A percentile compares a stretch with the other conserved stretches of the same genome.
Evolutionary conservation across 2,888 invertebrate genomes (phyloP).

Genomic region (Megaustenia siamemsis): DNA sequence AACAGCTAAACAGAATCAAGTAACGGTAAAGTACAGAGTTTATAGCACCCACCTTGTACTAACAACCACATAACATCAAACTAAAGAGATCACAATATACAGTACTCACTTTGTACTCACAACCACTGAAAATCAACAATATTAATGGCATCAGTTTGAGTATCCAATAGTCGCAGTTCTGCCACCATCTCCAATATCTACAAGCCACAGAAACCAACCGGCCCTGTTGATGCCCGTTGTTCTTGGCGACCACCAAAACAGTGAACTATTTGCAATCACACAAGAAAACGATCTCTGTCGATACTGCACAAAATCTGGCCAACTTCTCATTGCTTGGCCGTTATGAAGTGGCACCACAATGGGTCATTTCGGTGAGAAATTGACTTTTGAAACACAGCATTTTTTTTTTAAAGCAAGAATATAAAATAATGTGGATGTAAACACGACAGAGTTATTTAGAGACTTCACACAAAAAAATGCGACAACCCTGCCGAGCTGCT

Average conservation of each 20-base stretch:
- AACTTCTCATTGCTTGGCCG: neutral
- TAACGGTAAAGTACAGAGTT: no score
- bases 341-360: no score
- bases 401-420: neutral
- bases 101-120: neutral
- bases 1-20: no score
- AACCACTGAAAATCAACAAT: neutral
- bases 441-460: no score
- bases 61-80: no score
- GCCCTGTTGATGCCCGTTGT: slow-evolving; percentile 16
- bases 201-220: neutral
- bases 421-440: no score
- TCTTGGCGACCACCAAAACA: slow-evolving; percentile 17
- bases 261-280: neutral
- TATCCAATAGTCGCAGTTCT: neutral
- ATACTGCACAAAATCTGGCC: neutral
- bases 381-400: neutral
- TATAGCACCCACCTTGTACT: no score
- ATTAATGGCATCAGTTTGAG: neutral
- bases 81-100: no score
- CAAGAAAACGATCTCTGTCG: neutral
- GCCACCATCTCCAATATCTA: neutral
- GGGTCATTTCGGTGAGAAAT: neutral
- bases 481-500: no score
- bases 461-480: neutral